Conservation (phyloP, 2,113 vertebrate genomes). For the Mesembrinibis cayennensis region DNA sequence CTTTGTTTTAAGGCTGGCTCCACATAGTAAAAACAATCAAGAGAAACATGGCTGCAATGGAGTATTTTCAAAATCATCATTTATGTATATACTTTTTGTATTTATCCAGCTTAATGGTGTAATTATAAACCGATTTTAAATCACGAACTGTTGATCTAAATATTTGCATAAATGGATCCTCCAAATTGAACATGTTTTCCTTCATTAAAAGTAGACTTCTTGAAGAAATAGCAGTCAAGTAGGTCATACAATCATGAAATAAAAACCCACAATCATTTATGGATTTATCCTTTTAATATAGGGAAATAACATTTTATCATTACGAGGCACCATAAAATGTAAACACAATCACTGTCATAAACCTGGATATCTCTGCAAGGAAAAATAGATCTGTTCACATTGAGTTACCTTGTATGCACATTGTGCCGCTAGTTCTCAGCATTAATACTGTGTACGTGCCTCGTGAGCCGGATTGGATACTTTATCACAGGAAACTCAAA, state of each 20-base stretch:
- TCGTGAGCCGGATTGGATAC: slow-evolving; percentile 32
- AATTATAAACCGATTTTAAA: slow-evolving; percentile 52
- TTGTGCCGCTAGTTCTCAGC: slow-evolving; percentile 46
- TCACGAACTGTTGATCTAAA: not conserved
- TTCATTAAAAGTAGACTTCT: slow-evolving; percentile 6
- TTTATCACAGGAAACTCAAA: slow-evolving; percentile 21
- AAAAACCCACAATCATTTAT: slow-evolving; percentile 71
- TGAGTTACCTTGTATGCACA: slow-evolving; percentile 67
- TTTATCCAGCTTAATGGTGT: slow-evolving; percentile 40
- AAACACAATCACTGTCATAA: slow-evolving; percentile 91
- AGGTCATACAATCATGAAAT: slow-evolving; percentile 43
- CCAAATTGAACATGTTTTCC: not conserved
- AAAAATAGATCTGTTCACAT: slow-evolving; percentile 52
- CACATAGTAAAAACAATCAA: not conserved
- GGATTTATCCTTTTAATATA: slow-evolving; percentile 89
- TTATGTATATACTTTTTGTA: slow-evolving; percentile 49
- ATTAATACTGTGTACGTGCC: slow-evolving; percentile 47
- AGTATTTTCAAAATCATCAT: not conserved
- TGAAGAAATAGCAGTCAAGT: not conserved
- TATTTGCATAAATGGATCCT: slow-evolving; percentile 11
- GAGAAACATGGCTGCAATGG: slow-evolving; percentile 4
- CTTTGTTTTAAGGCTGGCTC: slow-evolving; percentile 47
- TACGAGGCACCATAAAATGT: slow-evolving; percentile 98
- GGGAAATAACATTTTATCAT: slow-evolving; percentile 86
- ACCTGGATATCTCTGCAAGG: slow-evolving; percentile 84